Conservation (phyloP, 2,888 invertebrate species). For the Philopedon plagiatum region DNA sequence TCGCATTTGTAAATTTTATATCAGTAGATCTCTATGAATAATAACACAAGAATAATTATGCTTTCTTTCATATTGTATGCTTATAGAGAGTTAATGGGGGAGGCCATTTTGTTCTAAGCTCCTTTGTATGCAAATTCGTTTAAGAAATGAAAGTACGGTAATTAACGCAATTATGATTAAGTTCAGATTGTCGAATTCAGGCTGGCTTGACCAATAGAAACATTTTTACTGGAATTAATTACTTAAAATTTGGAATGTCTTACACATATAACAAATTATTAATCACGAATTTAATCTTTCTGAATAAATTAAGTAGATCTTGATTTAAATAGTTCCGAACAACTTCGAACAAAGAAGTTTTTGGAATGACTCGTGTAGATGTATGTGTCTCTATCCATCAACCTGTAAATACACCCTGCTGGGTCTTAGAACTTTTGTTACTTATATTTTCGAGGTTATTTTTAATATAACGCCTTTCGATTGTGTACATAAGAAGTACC, state of each 20-base stretch:
- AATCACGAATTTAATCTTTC: slow-evolving; percentile 4
- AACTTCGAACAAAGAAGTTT: slow-evolving; percentile 15
- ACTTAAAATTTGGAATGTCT: neutral
- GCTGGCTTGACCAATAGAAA: neutral
- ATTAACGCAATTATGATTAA: neutral
- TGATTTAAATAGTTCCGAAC: slow-evolving; percentile 18
- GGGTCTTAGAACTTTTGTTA: neutral
- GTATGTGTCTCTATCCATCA: slow-evolving; percentile 26
- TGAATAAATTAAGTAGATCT: slow-evolving; percentile 19
- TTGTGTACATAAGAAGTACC: neutral
- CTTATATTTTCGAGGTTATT: neutral
- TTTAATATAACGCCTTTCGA: neutral
- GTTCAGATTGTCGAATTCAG: neutral
- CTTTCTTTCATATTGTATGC: slow-evolving; percentile 46
- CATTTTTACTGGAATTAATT: slow-evolving; percentile 1
- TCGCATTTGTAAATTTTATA: slow-evolving; percentile 16
- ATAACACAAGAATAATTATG: slow-evolving; percentile 45
- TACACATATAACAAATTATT: slow-evolving; percentile 8
- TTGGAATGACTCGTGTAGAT: slow-evolving; percentile 4
- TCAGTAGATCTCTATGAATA: slow-evolving; percentile 48
- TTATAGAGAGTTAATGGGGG: slow-evolving; percentile 42
- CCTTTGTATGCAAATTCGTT: slow-evolving; percentile 46
- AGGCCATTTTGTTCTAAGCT: slow-evolving; percentile 46
- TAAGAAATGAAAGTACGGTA: slow-evolving; percentile 9
- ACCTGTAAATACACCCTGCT: slow-evolving; percentile 14